phyloP scores from a whole-genome alignment of 2,113 vertebrate species.

The Brevimyrus niger region DNA sequence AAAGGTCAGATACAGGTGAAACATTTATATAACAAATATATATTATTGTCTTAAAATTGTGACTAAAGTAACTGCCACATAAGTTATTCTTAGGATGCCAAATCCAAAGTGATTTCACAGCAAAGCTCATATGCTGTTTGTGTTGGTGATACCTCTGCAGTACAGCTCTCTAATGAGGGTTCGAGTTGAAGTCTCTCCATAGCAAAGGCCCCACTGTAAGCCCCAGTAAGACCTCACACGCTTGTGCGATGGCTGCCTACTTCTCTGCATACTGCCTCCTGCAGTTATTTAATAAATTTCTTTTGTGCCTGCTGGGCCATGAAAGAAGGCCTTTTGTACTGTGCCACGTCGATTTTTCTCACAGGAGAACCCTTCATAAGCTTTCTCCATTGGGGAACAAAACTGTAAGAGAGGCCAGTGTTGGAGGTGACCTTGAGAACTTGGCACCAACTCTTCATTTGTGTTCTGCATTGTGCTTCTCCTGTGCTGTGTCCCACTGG shows the following conservation, averaged over 20 bases:
- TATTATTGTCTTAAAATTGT: neutral
- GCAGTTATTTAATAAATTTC: neutral
- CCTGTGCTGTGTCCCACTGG: neutral
- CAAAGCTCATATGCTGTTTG: neutral
- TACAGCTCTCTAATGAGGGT: neutral
- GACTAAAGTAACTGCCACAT: neutral
- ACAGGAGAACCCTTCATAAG: neutral
- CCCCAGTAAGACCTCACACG: neutral
- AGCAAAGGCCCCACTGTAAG: neutral
- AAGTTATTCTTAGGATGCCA: neutral
- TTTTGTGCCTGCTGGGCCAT: neutral
- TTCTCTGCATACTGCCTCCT: neutral
- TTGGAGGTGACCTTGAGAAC: slow-evolving; percentile 7
- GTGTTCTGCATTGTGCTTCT: neutral
- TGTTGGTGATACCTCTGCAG: neutral
- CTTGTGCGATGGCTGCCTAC: neutral
- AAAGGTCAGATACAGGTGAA: neutral
- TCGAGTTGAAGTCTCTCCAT: neutral
- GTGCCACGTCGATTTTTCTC: slow-evolving; percentile 6
- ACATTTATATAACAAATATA: neutral
- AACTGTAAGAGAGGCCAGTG: neutral
- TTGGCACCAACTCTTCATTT: neutral
- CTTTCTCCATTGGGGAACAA: no score
- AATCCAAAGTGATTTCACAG: neutral
- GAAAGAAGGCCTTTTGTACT: slow-evolving; percentile 23